phyloP scores from a whole-genome alignment of 2,888 invertebrate genomes.

The Aphidoletes aphidimyza region DNA sequence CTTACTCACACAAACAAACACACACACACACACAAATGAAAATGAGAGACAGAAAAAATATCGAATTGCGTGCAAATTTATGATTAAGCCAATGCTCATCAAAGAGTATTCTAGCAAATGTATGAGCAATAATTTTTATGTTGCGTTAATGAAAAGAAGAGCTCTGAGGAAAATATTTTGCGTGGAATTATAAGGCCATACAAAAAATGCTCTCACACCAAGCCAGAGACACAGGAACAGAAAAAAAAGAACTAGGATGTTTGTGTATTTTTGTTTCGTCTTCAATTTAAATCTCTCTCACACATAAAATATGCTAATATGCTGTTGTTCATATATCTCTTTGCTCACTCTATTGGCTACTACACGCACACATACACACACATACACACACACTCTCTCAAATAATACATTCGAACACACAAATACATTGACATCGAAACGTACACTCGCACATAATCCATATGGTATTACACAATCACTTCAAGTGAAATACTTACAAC shows the following conservation, averaged over 20 bases:
- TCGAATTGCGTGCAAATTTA: slow-evolving; percentile 27
- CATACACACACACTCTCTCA: background rate
- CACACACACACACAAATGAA: background rate
- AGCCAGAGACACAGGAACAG: background rate
- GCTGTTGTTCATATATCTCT: slow-evolving; percentile 27
- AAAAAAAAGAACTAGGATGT: background rate
- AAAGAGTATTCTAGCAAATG: background rate
- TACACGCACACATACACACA: background rate
- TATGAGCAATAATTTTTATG: slow-evolving; percentile 1
- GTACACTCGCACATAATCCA: background rate
- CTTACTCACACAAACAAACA: background rate
- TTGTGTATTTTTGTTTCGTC: background rate
- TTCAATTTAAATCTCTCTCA: background rate
- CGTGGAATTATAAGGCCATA: background rate
- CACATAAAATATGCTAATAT: slow-evolving; percentile 46
- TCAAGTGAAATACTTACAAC: slow-evolving; percentile 1
- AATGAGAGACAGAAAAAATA: background rate
- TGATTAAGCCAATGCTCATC: background rate
- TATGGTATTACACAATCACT: slow-evolving; percentile 33
- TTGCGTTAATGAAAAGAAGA: background rate
- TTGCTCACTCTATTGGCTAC: background rate
- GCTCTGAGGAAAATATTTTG: background rate
- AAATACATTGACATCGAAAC: background rate
- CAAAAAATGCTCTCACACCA: too few species aligned
- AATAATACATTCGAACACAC: background rate